Evolutionary conservation across 2,888 invertebrate species (phyloP), one percentile per base, ranked within the genome.

Genomic region (Autographa gamma): DNA sequence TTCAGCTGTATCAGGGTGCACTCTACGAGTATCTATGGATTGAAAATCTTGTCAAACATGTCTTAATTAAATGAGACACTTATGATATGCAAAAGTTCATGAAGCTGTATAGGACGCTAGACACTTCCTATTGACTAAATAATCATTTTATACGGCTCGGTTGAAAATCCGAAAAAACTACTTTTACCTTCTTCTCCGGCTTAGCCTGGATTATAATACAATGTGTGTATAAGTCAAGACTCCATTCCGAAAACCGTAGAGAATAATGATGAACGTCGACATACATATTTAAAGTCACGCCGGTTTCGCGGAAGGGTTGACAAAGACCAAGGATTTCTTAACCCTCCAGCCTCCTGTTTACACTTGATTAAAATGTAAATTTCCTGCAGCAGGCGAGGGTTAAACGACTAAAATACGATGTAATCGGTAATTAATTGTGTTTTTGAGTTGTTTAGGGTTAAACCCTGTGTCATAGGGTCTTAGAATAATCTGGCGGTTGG

Each of bases 301-400:
- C 54, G 19, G 11, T 25, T 54, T 13, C 54, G 25, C 19, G 0
- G 25, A 25, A 19, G 25, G 54, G 54, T 56, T 25, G 54, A 25
- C 54, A 56, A 25, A 54, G 9, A 25, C 25, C 13, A n/a, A 48
- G 25, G 19, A 56, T 56, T 56, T 56, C 19, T 56, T 25, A 19
- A 56, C 13, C 54, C 25, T 25, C 19, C 19, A 56, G 13, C 54
- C 25, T 56, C 19, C 19, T 56, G 54, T 56, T 25, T 56, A 56
- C 54, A 56, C 19, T 56, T 56, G 25, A 56, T 56, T 56, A 56
- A 56, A 56, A 56, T 56, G 54, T 56, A 56, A 56, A 56, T 56
- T 56, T 56, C 13, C 54, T 19, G 54, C 54, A 56, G 25, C 18
- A 19, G 54, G 16, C 48, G 13, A 56, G 25, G 5, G 19, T 25